phyloP scores from a whole-genome alignment of 2,113 vertebrate species.

The Ammodramus savannarum region DNA sequence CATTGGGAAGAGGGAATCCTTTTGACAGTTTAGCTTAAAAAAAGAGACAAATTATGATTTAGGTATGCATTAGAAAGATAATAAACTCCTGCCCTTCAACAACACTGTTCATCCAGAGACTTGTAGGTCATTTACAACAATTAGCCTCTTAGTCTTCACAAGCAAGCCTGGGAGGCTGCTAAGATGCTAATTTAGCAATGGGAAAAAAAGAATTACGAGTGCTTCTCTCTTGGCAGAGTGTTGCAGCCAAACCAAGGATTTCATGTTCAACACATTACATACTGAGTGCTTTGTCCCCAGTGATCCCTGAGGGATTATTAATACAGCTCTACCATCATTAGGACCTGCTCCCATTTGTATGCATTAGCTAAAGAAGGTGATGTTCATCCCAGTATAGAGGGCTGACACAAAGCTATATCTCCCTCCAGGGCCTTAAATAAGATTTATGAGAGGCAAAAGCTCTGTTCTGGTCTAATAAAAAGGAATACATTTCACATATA shows the following conservation, averaged over 20 bases:
- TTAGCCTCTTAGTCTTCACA: neutral
- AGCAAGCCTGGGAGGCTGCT: neutral
- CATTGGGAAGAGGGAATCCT: slow-evolving; percentile 70
- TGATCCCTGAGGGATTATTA: neutral
- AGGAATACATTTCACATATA: neutral
- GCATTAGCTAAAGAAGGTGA: neutral
- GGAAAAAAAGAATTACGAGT: neutral
- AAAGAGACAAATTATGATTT: neutral
- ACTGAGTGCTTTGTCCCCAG: neutral
- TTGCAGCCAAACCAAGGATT: neutral
- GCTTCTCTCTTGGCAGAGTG: neutral
- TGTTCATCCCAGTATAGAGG: neutral
- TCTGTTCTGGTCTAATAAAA: neutral
- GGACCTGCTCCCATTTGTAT: neutral
- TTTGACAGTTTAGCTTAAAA: slow-evolving; percentile 69
- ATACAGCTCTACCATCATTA: neutral
- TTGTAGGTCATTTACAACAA: neutral
- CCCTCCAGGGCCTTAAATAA: neutral
- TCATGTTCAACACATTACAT: neutral
- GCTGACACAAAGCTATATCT: neutral
- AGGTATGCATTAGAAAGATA: neutral
- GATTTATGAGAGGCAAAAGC: neutral
- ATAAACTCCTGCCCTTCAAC: neutral
- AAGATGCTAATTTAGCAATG: neutral
- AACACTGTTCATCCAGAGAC: neutral